Evolutionary conservation across 2,888 invertebrate species (phyloP).

Genomic region (Lasioglossum leucozonium): DNA sequence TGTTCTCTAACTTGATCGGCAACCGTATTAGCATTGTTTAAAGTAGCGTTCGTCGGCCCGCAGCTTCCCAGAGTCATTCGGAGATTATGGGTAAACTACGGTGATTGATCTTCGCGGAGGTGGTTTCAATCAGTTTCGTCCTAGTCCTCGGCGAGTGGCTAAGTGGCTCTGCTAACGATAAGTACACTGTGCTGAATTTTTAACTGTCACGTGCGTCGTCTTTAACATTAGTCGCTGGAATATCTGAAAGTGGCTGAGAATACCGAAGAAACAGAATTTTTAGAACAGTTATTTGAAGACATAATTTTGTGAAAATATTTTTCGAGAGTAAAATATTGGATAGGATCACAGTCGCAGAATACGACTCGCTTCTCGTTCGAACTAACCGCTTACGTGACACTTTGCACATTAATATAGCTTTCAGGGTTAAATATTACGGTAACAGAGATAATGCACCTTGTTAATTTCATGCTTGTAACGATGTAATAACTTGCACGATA

Average conservation of each 20-base stretch:
- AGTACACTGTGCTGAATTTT: not conserved
- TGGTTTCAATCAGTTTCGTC: not conserved
- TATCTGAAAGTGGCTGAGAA: not conserved
- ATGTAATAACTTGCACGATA: not conserved
- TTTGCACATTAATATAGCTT: not conserved
- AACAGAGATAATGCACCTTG: not conserved
- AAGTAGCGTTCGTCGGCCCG: not conserved
- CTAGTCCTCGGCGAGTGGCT: not conserved
- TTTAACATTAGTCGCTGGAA: not conserved
- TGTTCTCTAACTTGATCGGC: constrained; percentile 33
- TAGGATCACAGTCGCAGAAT: not conserved
- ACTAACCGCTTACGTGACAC: not conserved
- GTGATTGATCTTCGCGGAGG: not conserved
- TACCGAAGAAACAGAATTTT: not conserved
- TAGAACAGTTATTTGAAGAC: not conserved
- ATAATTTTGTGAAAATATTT: not conserved
- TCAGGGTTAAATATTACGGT: not conserved
- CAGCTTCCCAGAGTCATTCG: not conserved
- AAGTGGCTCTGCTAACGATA: not conserved
- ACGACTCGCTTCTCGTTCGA: not conserved
- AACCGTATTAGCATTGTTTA: constrained; percentile 20
- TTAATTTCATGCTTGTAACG: not conserved
- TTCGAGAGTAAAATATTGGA: not conserved
- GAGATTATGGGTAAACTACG: not conserved
- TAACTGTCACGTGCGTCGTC: not conserved